A percentile compares a stretch with the other conserved stretches of the same genome.
phyloP scores from a whole-genome alignment of 2,888 invertebrate genomes.

The Caenorhabditis plicata region DNA sequence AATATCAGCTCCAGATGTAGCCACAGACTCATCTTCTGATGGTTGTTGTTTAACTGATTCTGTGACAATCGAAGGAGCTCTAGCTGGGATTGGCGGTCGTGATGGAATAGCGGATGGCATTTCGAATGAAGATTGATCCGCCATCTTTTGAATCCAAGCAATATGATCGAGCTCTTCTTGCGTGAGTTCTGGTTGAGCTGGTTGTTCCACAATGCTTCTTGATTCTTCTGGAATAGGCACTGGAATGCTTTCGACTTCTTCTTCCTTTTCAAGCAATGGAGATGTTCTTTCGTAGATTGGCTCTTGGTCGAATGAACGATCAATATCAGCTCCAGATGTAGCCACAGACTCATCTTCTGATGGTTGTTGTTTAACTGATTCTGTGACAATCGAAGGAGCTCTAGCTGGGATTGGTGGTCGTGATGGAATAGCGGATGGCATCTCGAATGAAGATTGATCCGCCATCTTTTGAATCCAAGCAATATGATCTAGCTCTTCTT shows the following conservation, averaged over 20 bases:
- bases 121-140: neutral
- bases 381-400: neutral
- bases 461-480: neutral
- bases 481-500: neutral
- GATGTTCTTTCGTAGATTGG: neutral
- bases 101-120: neutral
- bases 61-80: neutral
- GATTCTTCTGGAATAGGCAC: neutral
- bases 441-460: neutral
- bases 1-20: neutral
- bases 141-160: neutral
- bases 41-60: neutral
- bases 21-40: neutral
- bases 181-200: neutral
- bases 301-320: neutral
- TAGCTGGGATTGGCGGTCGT: neutral
- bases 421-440: neutral
- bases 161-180: neutral
- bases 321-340: neutral
- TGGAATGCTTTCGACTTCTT: neutral
- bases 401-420: neutral
- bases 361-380: neutral
- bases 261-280: neutral
- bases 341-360: neutral
- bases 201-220: neutral